A percentile compares a stretch with the other conserved stretches of the same genome.
Evolutionary conservation across 2,113 vertebrate genomes (phyloP).

Genomic region (Neotragus moschatus): DNA sequence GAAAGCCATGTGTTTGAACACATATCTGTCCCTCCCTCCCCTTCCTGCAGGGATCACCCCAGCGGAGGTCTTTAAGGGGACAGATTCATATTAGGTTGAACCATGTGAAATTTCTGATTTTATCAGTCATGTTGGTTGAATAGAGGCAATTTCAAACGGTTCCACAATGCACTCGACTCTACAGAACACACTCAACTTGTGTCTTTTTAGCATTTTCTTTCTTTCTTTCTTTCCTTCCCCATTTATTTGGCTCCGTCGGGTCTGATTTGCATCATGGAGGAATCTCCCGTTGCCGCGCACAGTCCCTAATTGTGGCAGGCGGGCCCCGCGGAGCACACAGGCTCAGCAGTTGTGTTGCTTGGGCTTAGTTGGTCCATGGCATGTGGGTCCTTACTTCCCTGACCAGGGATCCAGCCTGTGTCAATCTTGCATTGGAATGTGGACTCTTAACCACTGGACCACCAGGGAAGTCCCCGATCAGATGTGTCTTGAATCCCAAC

Average conservation of each 20-base stretch:
- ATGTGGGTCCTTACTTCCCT: neutral
- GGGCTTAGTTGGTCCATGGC: neutral
- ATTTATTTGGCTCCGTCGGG: neutral
- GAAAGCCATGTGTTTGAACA: neutral
- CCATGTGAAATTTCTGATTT: neutral
- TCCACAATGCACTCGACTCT: neutral
- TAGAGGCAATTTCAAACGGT: neutral
- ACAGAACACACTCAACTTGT: neutral
- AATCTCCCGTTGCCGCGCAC: fast-evolving
- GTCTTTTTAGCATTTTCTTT: neutral
- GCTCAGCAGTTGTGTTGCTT: neutral
- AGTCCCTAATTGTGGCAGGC: neutral
- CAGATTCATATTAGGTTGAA: neutral
- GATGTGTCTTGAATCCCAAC: neutral
- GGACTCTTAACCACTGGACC: neutral
- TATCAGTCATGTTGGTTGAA: neutral
- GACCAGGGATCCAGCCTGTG: neutral
- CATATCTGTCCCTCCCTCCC: no score
- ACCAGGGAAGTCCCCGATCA: neutral
- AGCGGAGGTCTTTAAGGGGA: neutral
- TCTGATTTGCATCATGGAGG: neutral
- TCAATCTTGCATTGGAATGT: neutral
- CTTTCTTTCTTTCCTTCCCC: neutral
- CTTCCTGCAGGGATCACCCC: neutral
- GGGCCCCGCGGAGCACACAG: neutral